These are phyloP conservation scores for Andricus grossulariae DNA, from an alignment of 1,140 invertebrate species.

Conservation along the genomic window DNA sequence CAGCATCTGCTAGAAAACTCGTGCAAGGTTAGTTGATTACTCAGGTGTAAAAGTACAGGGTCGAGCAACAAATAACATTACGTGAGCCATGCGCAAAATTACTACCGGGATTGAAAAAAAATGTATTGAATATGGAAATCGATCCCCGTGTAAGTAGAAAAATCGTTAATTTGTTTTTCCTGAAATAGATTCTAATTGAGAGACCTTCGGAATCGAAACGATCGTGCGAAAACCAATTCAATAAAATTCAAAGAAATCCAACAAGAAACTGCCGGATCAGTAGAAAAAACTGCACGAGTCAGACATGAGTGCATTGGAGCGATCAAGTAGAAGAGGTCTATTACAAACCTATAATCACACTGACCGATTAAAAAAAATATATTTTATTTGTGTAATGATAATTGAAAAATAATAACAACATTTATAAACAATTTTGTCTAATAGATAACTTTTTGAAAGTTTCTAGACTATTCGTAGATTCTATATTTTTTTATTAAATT, in stretches of 20 bases:
- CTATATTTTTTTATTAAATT: too few species aligned
- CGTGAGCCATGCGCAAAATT: not conserved
- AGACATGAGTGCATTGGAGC: not conserved
- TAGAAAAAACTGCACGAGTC: not conserved
- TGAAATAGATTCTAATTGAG: not conserved
- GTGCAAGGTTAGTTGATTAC: too few species aligned
- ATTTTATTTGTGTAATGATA: not conserved
- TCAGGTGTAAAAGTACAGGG: not conserved
- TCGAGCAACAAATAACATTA: not conserved
- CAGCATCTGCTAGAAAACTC: too few species aligned
- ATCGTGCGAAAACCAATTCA: not conserved
- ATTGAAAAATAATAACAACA: not conserved
- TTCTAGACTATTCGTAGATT: too few species aligned
- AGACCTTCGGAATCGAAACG: too few species aligned
- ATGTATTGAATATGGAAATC: slow-evolving; percentile 18
- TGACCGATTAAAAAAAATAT: not conserved
- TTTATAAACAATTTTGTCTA: too few species aligned
- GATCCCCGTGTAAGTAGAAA: not conserved
- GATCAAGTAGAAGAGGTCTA: slow-evolving; percentile 9
- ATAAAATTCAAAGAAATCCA: not conserved
- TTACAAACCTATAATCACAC: not conserved
- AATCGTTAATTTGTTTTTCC: not conserved
- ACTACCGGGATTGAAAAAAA: slow-evolving; percentile 14
- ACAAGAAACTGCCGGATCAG: not conserved
- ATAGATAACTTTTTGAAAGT: too few species aligned